phyloP scores from a whole-genome alignment of 2,888 invertebrate genomes.

The Azorinus chamasolen region DNA sequence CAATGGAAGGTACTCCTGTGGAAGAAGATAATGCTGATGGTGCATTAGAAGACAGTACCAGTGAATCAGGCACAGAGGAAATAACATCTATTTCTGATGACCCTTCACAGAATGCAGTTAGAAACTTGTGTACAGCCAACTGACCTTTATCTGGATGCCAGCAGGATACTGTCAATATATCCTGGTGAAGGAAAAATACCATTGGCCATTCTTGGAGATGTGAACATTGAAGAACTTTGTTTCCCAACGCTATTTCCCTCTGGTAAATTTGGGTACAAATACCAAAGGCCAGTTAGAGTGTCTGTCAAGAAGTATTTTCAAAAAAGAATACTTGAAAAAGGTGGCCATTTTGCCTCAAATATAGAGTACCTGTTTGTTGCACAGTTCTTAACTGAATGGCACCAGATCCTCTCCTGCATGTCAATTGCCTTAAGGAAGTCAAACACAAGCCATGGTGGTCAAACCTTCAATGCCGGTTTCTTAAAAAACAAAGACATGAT shows the following conservation, averaged over 20 bases:
- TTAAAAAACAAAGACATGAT: conserved; percentile 40
- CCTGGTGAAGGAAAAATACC: conserved; percentile 54
- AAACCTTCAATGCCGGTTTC: conserved; percentile 21
- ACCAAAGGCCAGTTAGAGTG: conserved; percentile 26
- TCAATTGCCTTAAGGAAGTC: conserved; percentile 29
- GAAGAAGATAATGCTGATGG: conserved; percentile 6
- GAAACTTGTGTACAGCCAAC: conserved; percentile 52
- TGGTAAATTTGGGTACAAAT: conserved; percentile 46
- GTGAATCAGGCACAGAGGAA: conserved; percentile 22
- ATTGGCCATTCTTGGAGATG: conserved; percentile 39
- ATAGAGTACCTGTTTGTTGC: conserved; percentile 54
- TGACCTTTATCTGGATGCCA: conserved; percentile 47
- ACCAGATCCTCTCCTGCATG: conserved; percentile 13
- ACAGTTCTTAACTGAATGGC: conserved; percentile 43
- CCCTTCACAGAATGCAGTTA: neutral
- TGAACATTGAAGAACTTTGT: conserved; percentile 37
- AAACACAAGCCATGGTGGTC: neutral
- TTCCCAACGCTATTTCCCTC: conserved; percentile 48
- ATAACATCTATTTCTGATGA: conserved; percentile 15
- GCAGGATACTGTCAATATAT: conserved; percentile 18
- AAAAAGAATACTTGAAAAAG: conserved; percentile 36
- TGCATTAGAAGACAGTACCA: conserved; percentile 6
- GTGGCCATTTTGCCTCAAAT: conserved; percentile 40
- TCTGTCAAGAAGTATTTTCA: conserved; percentile 56
- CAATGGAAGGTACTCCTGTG: neutral